Conservation (phyloP, 2,113 vertebrate genomes). For the Epinephelus fuscoguttatus region DNA sequence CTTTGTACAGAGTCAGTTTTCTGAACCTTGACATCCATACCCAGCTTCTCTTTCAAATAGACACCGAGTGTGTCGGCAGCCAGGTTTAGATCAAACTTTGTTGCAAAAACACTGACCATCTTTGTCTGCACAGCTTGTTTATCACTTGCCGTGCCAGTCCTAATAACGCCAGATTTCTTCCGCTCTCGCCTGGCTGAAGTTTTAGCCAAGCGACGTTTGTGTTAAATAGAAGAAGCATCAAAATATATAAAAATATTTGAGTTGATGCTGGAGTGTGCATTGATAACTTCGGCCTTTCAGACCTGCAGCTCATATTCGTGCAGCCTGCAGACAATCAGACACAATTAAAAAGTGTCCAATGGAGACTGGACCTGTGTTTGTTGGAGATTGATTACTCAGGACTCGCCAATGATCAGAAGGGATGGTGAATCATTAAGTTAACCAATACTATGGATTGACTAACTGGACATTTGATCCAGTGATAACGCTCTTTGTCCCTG, state of each 20-base stretch:
- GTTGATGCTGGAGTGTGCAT: background rate
- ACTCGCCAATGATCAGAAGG: background rate
- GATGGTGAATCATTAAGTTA: background rate
- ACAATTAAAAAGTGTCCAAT: background rate
- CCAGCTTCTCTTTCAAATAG: no score
- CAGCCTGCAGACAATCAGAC: background rate
- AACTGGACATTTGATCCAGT: constrained; percentile 25
- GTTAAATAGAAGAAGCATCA: background rate
- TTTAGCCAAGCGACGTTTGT: no score
- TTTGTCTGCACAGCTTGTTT: no score
- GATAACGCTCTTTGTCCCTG: constrained; percentile 5
- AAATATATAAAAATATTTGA: background rate
- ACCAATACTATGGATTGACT: constrained; percentile 17
- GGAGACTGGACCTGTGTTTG: background rate
- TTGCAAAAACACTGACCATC: no score
- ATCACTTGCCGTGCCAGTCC: no score
- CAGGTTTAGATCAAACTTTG: no score
- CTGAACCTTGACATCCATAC: no score
- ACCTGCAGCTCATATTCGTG: background rate
- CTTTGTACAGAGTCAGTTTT: no score
- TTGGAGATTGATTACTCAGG: background rate
- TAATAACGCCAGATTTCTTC: no score
- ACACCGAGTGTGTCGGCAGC: no score
- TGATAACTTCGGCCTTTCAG: constrained; percentile 4
- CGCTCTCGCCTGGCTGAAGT: no score